Evolutionary conservation across 2,113 vertebrate species (phyloP).

Genomic region (Laterallus jamaicensis): DNA sequence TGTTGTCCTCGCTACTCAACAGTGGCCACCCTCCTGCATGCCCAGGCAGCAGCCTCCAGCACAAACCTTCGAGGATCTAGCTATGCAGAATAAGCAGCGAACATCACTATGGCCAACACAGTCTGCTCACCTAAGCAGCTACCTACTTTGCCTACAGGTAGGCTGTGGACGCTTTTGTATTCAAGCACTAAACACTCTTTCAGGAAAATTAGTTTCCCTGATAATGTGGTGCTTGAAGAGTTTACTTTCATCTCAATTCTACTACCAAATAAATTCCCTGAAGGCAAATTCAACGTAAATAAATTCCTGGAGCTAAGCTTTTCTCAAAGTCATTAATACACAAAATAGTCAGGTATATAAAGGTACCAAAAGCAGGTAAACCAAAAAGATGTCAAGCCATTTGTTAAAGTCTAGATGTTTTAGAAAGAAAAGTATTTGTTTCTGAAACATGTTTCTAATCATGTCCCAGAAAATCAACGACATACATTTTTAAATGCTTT

Average conservation of each 20-base stretch:
- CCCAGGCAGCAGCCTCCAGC: background rate
- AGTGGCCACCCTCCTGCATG: background rate
- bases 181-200: background rate
- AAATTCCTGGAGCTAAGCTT: background rate
- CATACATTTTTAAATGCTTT: background rate
- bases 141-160: background rate
- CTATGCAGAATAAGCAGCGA: background rate
- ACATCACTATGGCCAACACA: background rate
- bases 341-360: background rate
- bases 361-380: background rate
- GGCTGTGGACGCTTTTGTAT: background rate
- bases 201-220: background rate
- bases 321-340: background rate
- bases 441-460: background rate
- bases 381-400: background rate
- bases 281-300: background rate
- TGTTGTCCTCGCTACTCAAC: background rate
- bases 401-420: background rate
- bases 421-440: background rate
- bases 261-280: background rate
- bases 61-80: background rate
- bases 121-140: background rate
- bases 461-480: background rate
- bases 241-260: background rate
- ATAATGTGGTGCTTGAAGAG: background rate